Evolutionary conservation across 2,797 vertebrate species (phyloP).

Genomic region (Morelia viridis): DNA sequence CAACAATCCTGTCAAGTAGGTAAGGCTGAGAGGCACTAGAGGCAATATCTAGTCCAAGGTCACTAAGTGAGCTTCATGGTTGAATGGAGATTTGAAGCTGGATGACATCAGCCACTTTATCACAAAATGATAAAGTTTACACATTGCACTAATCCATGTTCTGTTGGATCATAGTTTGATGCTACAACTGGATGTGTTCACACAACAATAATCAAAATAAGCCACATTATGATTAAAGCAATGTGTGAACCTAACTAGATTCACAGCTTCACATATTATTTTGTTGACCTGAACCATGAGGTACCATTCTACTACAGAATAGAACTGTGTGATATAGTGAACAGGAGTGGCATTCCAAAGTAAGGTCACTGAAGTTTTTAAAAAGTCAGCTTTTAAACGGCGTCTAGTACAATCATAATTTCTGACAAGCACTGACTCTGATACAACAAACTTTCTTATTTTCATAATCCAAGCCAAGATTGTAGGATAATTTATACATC

Average conservation of each 20-base stretch:
- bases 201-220: neutral
- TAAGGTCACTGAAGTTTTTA: neutral
- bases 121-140: neutral
- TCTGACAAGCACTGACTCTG: neutral
- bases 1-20: neutral
- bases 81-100: neutral
- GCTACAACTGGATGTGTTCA: neutral
- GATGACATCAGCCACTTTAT: neutral
- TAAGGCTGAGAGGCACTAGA: neutral
- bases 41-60: neutral
- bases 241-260: neutral
- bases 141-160: neutral
- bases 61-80: neutral
- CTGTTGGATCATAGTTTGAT: neutral
- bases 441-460: neutral
- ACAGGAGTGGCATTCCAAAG: neutral
- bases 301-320: neutral
- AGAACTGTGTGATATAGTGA: neutral
- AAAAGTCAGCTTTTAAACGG: neutral
- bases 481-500: neutral
- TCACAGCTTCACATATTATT: neutral
- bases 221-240: neutral
- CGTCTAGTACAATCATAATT: neutral
- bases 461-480: neutral
- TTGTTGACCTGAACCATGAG: neutral